phyloP scores from a whole-genome alignment of 1,140 invertebrate species.

The Trissolcus basalis region DNA sequence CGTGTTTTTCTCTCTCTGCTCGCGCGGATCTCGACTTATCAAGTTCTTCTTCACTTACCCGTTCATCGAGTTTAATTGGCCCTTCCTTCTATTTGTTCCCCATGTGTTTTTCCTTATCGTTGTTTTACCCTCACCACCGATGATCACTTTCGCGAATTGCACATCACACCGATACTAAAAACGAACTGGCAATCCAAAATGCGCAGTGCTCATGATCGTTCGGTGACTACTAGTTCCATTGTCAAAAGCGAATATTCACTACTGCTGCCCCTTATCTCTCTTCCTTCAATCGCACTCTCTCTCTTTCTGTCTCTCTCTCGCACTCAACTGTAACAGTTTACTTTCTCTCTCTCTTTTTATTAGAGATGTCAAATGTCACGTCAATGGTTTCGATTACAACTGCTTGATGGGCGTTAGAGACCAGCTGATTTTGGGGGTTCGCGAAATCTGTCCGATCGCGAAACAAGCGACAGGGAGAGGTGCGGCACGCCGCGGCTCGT shows the following conservation, averaged over 20 bases:
- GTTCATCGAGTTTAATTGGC: no score
- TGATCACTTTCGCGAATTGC: slow-evolving; percentile 63
- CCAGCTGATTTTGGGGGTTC: slow-evolving; percentile 52
- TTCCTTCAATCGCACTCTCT: slow-evolving; percentile 1
- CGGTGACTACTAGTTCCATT: no score
- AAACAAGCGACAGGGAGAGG: slow-evolving; percentile 61
- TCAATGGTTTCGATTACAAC: slow-evolving; percentile 20
- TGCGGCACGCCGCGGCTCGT: slow-evolving; percentile 69
- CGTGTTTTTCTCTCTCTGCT: no score
- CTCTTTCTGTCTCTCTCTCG: slow-evolving; percentile 4
- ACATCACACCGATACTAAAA: slow-evolving; percentile 57
- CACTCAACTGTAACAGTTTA: slow-evolving; percentile 1
- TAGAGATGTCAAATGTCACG: slow-evolving; percentile 29
- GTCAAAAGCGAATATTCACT: slow-evolving; percentile 9
- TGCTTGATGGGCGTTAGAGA: slow-evolving; percentile 34
- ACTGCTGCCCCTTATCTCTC: slow-evolving; percentile 1
- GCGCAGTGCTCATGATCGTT: no score
- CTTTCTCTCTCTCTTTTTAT: slow-evolving; percentile 13
- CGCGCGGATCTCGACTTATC: no score
- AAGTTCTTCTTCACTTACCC: no score
- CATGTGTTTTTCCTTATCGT: slow-evolving; percentile 49
- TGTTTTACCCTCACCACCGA: slow-evolving; percentile 63
- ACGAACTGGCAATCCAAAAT: no score
- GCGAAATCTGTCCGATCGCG: slow-evolving; percentile 56
- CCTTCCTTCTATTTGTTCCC: no score